Evolutionary conservation across 2,113 vertebrate genomes (phyloP), one percentile per base, ranked within the genome.

Genomic region (Lonchura striata): DNA sequence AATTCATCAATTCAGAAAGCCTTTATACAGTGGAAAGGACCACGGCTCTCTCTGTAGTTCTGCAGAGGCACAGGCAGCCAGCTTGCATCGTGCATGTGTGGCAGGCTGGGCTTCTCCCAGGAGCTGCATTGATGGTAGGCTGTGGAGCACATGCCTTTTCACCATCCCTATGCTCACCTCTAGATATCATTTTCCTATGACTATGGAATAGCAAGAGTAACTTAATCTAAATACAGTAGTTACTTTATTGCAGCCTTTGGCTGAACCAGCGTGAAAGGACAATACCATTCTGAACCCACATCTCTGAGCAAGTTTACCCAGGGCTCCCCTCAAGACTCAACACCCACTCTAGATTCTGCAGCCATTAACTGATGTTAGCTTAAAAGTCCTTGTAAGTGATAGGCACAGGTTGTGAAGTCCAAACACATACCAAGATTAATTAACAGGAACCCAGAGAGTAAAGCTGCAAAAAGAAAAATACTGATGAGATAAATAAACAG

Each of bases 1-100:
- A 0, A 2, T 54, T 41, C 65, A 41, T n/a, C 28, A 27, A 0
- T 64, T 59, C 41, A 47, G 53, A 90, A 72, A 74, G 12, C 18
- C 27, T 66, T 46, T 12, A 24, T 50, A 8, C 3, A 21, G 7
- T 17, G 23, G 3, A 9, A 18, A 86, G 16, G 21, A 47, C 15
- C 44, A 28, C 0, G 0, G 24, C 2, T 27, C 25, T 20, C 25
- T 2, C 5, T 8, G 28, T 42, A 49, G 21, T 5, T 42, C 25
- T 65, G 11, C 42, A 59, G 54, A 47, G 21, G 25, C 14, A 23
- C n/a, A 54, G 30, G 30, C n/a, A 76, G 14, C 3, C 63, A 35
- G 17, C 8, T 61, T 69, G 25, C 15, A 23, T 9, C 6, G 2
- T 39, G 31, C 0, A 0, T 10, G 6, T 31, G 4, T 13, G 5